phyloP scores from a whole-genome alignment of 1,140 invertebrate species.

The Drosophila yakuba region DNA sequence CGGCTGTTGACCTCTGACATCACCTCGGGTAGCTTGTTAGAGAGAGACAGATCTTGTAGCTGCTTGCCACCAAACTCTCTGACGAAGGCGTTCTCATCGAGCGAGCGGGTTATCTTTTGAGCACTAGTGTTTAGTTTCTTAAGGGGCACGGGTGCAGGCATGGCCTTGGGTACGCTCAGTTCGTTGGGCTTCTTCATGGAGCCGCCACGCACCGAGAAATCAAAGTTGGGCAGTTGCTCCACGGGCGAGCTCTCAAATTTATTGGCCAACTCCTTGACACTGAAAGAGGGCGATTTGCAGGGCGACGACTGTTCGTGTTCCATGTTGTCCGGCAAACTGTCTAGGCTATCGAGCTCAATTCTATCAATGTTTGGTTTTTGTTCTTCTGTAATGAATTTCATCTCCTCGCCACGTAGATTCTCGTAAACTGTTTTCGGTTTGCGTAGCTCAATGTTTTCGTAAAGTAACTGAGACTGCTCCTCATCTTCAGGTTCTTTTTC shows the following conservation, averaged over 20 bases:
- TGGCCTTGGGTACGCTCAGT: constrained; percentile 47
- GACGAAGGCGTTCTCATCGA: constrained; percentile 90
- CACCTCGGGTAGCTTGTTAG: constrained; percentile 69
- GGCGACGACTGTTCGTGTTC: constrained; percentile 43
- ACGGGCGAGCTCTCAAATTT: constrained; percentile 86
- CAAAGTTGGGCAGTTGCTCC: constrained; percentile 78
- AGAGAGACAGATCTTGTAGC: constrained; percentile 77
- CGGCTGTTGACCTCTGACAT: constrained; percentile 77
- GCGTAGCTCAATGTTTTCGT: constrained; percentile 83
- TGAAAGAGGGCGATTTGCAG: constrained; percentile 82
- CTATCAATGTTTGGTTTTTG: constrained; percentile 53
- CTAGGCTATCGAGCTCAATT: constrained; percentile 77
- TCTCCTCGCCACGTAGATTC: constrained; percentile 85
- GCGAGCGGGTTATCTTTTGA: constrained; percentile 88
- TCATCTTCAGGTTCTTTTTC: constrained; percentile 24
- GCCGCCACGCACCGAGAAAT: constrained; percentile 67
- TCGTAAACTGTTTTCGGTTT: constrained; percentile 85
- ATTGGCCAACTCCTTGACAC: constrained; percentile 86
- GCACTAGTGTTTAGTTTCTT: constrained; percentile 86
- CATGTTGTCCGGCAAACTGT: constrained; percentile 73
- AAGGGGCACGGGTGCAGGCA: constrained; percentile 61
- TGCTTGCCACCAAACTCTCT: constrained; percentile 86
- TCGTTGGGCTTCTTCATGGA: constrained; percentile 75
- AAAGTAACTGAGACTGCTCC: constrained; percentile 54
- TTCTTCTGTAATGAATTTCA: constrained; percentile 64